Base-by-base conservation (phyloP, 1,140 invertebrate genomes). In the Elysia chlorotica region DNA sequence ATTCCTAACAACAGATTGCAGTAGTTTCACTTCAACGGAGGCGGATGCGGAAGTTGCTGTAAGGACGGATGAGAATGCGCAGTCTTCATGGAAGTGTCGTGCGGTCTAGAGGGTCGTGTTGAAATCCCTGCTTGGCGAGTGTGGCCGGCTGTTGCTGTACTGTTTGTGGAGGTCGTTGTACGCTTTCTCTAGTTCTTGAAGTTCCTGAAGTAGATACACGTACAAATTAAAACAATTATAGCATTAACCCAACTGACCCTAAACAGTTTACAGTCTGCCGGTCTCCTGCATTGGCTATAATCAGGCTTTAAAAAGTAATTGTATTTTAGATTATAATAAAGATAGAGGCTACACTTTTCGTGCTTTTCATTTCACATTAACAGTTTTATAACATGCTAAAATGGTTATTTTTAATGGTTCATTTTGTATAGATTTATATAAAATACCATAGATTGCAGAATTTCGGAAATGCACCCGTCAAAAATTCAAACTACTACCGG, bases 101-200 rank as follows among this genome's bases (percentile, higher is more conserved):
- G n/a, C n/a, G n/a, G n/a, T n/a, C n/a, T n/a, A n/a, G n/a, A 56
- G 30, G 21, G 72, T 63, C 35, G 65, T 65, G 53, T 69, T 77
- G n/a, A 77, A 57, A n/a, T 62, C 36, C 19, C 74, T 53, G 10
- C 53, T 48, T 54, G 69, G 74, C 1, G 68, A 73, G 21, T 48
- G 5, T 5, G 41, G 62, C 31, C 69, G 14, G 33, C 54, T 37
- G 74, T 74, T 74, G n/a, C n/a, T n/a, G 69, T 78, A 78, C 62
- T 76, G 74, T 30, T 71, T 68, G 37, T 76, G 72, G 6, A 79
- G 71, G 28, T 79, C 73, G 17, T 67, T 79, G 73, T 79, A 79
- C 4, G 77, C 73, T 33, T 66, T 57, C 36, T 79, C 77, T 28
- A 79, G 59, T 17, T 74, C 48, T 53, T 72, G 53, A 37, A 79